Percentiles rank a stretch among this genome's conserved stretches.
Evolutionary conservation across 1,140 invertebrate genomes (phyloP).

Genomic region (Ceratosolen fusciceps): DNA sequence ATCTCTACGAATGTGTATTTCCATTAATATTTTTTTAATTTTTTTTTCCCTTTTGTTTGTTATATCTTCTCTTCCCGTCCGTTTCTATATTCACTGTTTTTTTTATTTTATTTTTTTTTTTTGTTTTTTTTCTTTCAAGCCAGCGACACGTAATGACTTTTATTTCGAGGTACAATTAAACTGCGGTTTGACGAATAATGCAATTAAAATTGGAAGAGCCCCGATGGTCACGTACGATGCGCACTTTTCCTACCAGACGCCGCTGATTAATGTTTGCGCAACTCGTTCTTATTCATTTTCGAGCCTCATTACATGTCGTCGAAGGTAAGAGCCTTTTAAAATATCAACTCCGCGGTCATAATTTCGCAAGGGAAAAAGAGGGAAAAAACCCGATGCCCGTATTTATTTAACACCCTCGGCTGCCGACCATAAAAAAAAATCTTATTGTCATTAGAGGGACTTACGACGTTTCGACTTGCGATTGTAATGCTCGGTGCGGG

Average conservation of each 20-base stretch:
- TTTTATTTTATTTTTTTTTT: background rate
- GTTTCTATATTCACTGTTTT: background rate
- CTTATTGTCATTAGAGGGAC: too few relatives aligned
- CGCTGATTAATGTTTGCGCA: slow-evolving; percentile 43
- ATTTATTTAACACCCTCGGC: too few relatives aligned
- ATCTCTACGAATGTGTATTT: too few relatives aligned
- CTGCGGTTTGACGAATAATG: slow-evolving; percentile 40
- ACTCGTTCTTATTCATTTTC: background rate
- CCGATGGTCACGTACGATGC: slow-evolving; percentile 38
- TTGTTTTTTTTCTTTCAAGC: background rate
- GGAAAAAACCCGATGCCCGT: too few relatives aligned
- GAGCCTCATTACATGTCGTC: background rate
- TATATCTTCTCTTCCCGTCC: background rate
- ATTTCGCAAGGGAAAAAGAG: too few relatives aligned
- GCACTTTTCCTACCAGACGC: background rate
- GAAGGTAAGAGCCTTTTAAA: slow-evolving; percentile 17
- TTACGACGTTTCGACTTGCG: too few relatives aligned
- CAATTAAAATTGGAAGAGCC: slow-evolving; percentile 43
- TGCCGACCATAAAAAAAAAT: too few relatives aligned
- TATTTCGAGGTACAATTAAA: slow-evolving; percentile 38
- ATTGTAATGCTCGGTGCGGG: too few relatives aligned
- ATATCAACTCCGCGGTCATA: too few relatives aligned
- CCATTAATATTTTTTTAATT: too few relatives aligned
- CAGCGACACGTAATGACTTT: slow-evolving; percentile 31
- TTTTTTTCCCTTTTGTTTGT: too few relatives aligned